Percentiles rank a stretch among this genome's conserved stretches.
phyloP scores from a whole-genome alignment of 1,140 invertebrate species.

The Anastrepha ludens region DNA sequence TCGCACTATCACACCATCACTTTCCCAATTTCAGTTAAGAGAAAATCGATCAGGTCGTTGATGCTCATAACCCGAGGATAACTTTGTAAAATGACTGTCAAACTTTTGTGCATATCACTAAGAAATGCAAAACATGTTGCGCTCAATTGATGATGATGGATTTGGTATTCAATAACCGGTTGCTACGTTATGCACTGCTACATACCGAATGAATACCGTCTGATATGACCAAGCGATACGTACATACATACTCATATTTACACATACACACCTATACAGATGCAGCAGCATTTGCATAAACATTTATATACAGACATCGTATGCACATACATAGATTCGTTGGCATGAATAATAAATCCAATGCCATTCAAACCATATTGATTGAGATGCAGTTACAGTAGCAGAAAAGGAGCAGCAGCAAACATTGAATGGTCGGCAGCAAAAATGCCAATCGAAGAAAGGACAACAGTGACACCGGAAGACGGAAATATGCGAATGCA shows the following conservation, averaged over 20 bases:
- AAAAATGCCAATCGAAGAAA: background rate
- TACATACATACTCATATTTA: background rate
- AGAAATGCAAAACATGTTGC: constrained; percentile 7
- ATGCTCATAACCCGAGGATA: background rate
- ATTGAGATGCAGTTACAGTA: background rate
- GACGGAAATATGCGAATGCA: background rate
- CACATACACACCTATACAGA: background rate
- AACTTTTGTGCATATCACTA: background rate
- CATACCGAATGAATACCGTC: background rate
- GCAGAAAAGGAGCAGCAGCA: background rate
- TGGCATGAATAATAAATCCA: background rate
- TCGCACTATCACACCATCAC: no score
- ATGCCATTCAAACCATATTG: constrained; percentile 21
- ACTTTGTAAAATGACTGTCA: constrained; percentile 7
- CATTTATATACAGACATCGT: background rate
- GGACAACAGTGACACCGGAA: constrained; percentile 37
- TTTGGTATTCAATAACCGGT: constrained; percentile 14
- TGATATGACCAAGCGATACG: background rate
- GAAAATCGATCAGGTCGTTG: background rate
- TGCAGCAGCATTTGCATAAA: background rate
- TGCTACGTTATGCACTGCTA: background rate
- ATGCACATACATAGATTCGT: background rate
- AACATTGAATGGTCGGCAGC: background rate
- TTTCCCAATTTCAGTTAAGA: background rate
- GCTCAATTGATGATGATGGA: constrained; percentile 1